phyloP scores from a whole-genome alignment of 2,888 invertebrate species.

The Arenicola marina region DNA sequence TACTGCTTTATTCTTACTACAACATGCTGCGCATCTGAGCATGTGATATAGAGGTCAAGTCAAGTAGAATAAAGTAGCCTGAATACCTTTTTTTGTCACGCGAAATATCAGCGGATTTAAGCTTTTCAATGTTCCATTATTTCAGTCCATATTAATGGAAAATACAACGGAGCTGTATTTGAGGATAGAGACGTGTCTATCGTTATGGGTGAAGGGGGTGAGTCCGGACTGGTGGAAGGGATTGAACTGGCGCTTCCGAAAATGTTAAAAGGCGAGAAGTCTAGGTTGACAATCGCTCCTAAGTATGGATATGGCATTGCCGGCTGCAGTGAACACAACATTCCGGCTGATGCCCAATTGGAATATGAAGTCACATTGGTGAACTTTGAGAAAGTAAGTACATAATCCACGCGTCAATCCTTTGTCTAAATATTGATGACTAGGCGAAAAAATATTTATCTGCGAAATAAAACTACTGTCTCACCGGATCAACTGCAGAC shows the following conservation, averaged over 20 bases:
- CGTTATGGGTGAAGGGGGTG: slow-evolving; percentile 82
- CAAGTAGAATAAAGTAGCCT: too few relatives aligned
- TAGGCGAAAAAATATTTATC: too few relatives aligned
- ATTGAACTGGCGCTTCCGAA: slow-evolving; percentile 65
- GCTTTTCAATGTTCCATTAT: too few relatives aligned
- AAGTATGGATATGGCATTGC: slow-evolving; percentile 78
- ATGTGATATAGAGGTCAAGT: too few relatives aligned
- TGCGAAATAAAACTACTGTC: too few relatives aligned
- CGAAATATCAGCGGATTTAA: too few relatives aligned
- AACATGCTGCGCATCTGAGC: too few relatives aligned
- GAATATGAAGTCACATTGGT: slow-evolving; percentile 78
- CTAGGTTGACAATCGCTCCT: slow-evolving; percentile 68
- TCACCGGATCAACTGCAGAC: too few relatives aligned
- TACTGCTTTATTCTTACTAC: too few relatives aligned
- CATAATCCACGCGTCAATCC: too few relatives aligned
- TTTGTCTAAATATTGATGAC: too few relatives aligned
- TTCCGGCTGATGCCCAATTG: slow-evolving; percentile 75
- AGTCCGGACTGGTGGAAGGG: slow-evolving; percentile 77
- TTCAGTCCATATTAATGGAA: slow-evolving; percentile 76
- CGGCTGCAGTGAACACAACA: slow-evolving; percentile 73
- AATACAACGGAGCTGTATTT: slow-evolving; percentile 71
- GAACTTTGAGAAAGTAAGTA: slow-evolving; percentile 77
- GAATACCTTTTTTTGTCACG: too few relatives aligned
- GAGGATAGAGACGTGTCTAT: slow-evolving; percentile 84
- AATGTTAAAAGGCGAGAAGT: slow-evolving; percentile 80